Percentiles rank a stretch among this genome's conserved stretches.
Conservation (phyloP, 2,888 invertebrate genomes). For the Coenonympha glycerion region DNA sequence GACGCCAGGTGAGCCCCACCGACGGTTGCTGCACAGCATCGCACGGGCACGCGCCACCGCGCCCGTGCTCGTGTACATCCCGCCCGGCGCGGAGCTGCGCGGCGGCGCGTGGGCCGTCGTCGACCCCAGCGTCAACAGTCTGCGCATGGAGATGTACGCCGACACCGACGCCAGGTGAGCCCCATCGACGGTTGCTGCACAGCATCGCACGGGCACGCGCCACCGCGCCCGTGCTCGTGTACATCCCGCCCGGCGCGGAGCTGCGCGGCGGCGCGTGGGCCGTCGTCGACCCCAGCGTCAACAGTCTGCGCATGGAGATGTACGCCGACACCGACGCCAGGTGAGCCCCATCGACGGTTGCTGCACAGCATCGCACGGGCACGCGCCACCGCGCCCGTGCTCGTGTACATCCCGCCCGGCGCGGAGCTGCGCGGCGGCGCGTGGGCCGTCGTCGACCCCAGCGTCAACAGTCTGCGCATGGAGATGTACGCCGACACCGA, state of each 20-base stretch:
- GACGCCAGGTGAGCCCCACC: slow-evolving; percentile 81
- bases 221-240: slow-evolving; percentile 93
- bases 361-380: too few relatives aligned
- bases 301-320: slow-evolving; percentile 96
- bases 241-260: slow-evolving; percentile 97
- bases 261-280: slow-evolving; percentile 99
- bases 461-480: slow-evolving; percentile 95
- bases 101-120: slow-evolving; percentile 99
- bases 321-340: slow-evolving; percentile 95
- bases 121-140: slow-evolving; percentile 95
- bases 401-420: slow-evolving; percentile 97
- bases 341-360: too few relatives aligned
- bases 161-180: slow-evolving; percentile 87
- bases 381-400: slow-evolving; percentile 91
- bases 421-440: slow-evolving; percentile 98
- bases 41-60: slow-evolving; percentile 91
- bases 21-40: too few relatives aligned
- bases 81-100: slow-evolving; percentile 95
- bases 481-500: slow-evolving; percentile 99
- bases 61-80: slow-evolving; percentile 97
- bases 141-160: slow-evolving; percentile 98
- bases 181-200: too few relatives aligned
- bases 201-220: slow-evolving; percentile 91
- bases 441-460: slow-evolving; percentile 98
- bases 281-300: slow-evolving; percentile 97